Conservation (phyloP, 2,797 vertebrate genomes). For the Lindbergichthys nudifrons region DNA sequence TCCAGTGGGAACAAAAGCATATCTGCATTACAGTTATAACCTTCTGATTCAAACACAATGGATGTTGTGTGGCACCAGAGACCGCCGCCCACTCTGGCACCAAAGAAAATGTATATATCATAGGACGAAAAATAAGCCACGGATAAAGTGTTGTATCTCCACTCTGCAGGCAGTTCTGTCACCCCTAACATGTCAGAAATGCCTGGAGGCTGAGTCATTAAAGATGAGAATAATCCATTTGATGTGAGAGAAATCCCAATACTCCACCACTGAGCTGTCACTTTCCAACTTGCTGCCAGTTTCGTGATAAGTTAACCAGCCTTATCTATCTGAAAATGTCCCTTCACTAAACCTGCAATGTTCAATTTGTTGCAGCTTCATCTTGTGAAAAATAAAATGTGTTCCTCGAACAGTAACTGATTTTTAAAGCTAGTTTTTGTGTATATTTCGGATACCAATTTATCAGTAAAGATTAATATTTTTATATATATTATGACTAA, state of each 20-base stretch:
- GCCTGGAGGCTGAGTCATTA: slow-evolving; percentile 10
- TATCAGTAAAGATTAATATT: background rate
- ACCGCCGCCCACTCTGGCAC: background rate
- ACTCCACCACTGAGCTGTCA: background rate
- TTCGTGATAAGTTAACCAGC: background rate
- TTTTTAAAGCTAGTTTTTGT: too few species aligned
- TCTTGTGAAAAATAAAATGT: background rate
- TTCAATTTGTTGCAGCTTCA: too few species aligned
- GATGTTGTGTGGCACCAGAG: slow-evolving; percentile 7
- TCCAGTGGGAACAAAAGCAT: background rate
- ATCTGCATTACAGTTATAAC: background rate
- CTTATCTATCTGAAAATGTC: background rate
- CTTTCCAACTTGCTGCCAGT: background rate
- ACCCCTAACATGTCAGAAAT: slow-evolving; percentile 11
- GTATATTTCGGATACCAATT: background rate
- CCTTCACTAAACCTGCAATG: background rate
- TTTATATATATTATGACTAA: background rate
- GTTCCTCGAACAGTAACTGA: background rate
- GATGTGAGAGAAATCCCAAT: background rate
- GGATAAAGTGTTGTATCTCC: background rate
- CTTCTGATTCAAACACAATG: slow-evolving; percentile 5
- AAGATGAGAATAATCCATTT: slow-evolving; percentile 30
- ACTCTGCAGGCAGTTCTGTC: slow-evolving; percentile 20
- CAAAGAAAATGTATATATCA: background rate
- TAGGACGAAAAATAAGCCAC: background rate